These are phyloP conservation scores for Varecia variegata DNA, from an alignment of 2,797 vertebrate genomes.

Conservation along the genomic window DNA sequence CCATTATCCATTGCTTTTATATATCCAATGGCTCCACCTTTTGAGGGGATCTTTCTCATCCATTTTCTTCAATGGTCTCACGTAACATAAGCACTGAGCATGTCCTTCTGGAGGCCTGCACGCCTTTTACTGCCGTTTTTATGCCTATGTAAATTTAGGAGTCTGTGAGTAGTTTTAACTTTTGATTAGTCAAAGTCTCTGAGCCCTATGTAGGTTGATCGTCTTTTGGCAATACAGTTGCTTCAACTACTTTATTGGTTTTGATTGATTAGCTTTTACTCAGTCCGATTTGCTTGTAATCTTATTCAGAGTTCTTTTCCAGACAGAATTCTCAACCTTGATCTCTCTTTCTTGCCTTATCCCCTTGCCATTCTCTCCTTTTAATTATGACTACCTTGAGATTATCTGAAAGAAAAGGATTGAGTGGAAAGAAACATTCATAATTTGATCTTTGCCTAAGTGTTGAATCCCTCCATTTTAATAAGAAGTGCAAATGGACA, in stretches of 20 bases:
- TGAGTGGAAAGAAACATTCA: not conserved
- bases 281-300: not conserved
- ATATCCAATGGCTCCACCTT: not conserved
- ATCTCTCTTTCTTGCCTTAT: not conserved
- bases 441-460: not conserved
- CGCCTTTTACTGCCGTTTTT: not conserved
- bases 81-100: not conserved
- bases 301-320: not conserved
- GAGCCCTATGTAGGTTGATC: not conserved
- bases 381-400: not conserved
- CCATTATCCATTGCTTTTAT: not conserved
- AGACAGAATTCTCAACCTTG: not conserved
- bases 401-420: not conserved
- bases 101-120: not conserved
- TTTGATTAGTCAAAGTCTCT: not conserved
- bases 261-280: not conserved
- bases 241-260: not conserved
- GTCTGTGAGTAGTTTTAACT: not conserved
- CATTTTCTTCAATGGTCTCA: not conserved
- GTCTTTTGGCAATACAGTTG: not conserved
- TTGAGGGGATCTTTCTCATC: not conserved
- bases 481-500: not conserved
- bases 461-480: not conserved
- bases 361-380: not conserved
- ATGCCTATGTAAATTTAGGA: not conserved